A percentile compares a stretch with the other conserved stretches of the same genome.
These are phyloP conservation scores for Tethea ocularis DNA, from an alignment of 2,888 invertebrate genomes.

Conservation along the genomic window DNA sequence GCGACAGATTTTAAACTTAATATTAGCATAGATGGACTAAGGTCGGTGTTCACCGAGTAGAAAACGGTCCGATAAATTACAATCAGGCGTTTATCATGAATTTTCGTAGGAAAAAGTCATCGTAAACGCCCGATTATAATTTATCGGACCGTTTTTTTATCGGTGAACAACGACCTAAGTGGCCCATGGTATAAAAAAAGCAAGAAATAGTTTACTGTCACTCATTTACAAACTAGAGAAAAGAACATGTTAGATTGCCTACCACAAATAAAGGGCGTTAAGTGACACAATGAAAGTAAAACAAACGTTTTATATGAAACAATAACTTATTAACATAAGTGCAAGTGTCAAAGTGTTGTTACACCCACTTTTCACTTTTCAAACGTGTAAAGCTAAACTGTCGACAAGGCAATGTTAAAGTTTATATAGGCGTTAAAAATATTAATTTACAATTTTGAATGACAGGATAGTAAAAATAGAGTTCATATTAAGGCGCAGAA, in stretches of 20 bases:
- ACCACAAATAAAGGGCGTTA: constrained; percentile 1
- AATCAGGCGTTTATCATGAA: too few relatives aligned
- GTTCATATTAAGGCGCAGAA: too few relatives aligned
- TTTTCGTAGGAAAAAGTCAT: too few relatives aligned
- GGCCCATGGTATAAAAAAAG: too few relatives aligned
- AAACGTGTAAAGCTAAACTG: constrained; percentile 8
- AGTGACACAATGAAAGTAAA: neutral
- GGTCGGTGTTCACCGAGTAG: too few relatives aligned
- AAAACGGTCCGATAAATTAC: too few relatives aligned
- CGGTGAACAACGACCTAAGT: too few relatives aligned
- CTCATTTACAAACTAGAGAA: neutral
- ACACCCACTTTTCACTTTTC: constrained; percentile 17
- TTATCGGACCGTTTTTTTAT: too few relatives aligned
- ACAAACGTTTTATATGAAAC: neutral
- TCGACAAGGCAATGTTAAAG: neutral
- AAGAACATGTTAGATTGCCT: neutral
- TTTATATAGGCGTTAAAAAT: neutral
- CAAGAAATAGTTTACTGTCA: too few relatives aligned
- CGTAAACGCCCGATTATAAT: too few relatives aligned
- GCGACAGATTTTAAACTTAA: too few relatives aligned
- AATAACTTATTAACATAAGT: constrained; percentile 30
- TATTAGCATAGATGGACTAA: too few relatives aligned
- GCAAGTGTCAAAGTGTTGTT: constrained; percentile 36
- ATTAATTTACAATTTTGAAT: neutral
- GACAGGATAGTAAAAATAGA: neutral